phyloP scores from a whole-genome alignment of 2,113 vertebrate genomes.

The Stigmatopora argus region DNA sequence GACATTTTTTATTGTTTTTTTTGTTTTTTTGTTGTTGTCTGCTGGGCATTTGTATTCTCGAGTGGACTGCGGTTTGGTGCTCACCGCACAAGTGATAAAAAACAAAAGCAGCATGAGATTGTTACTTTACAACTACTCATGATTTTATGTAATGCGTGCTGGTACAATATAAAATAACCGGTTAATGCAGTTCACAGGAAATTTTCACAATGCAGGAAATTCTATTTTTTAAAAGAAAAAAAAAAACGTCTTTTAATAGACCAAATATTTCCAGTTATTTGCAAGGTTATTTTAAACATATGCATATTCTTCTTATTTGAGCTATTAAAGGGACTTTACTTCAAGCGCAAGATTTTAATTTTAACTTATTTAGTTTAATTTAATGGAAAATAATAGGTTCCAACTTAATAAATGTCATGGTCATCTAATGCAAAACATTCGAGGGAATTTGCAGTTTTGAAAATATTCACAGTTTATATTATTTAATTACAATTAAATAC shows the following conservation, averaged over 20 bases:
- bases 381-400: too few relatives aligned
- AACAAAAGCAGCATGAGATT: background rate
- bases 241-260: too few relatives aligned
- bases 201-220: too few relatives aligned
- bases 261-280: background rate
- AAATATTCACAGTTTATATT: background rate
- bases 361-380: too few relatives aligned
- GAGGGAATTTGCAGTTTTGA: background rate
- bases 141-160: background rate
- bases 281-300: background rate
- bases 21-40: background rate
- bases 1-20: constrained; percentile 40
- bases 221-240: background rate
- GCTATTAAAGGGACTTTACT: too few relatives aligned
- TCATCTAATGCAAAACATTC: background rate
- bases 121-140: background rate
- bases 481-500: background rate
- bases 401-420: background rate
- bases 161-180: background rate
- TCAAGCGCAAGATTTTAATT: too few relatives aligned
- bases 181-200: background rate
- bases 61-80: background rate
- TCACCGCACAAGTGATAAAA: constrained; percentile 1
- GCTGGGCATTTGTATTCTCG: constrained; percentile 32
- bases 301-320: background rate